A percentile compares a stretch with the other conserved stretches of the same genome.
These are phyloP conservation scores for Pyrrhia umbra DNA, from an alignment of 2,888 invertebrate genomes.

Conservation along the genomic window DNA sequence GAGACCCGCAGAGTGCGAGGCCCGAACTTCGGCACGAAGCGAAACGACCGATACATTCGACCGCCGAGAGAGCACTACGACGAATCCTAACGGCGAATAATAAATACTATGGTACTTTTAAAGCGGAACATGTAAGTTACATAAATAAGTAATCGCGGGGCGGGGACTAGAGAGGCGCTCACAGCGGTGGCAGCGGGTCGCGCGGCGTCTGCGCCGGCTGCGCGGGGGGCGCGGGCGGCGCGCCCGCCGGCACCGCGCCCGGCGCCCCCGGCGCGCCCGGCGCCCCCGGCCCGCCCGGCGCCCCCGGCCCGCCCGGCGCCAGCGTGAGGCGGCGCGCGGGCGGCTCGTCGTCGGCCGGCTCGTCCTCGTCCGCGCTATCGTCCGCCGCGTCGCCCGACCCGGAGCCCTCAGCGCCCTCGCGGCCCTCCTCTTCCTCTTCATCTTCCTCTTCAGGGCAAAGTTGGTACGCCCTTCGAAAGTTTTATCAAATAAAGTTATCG, in stretches of 20 bases:
- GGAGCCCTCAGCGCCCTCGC: slow-evolving; percentile 74
- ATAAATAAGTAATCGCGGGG: slow-evolving; percentile 68
- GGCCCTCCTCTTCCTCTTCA: slow-evolving; percentile 84
- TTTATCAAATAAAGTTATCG: neutral
- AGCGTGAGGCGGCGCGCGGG: slow-evolving; percentile 63
- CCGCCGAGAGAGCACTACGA: slow-evolving; percentile 68
- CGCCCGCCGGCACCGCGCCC: slow-evolving; percentile 41
- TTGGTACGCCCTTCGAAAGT: slow-evolving; percentile 81
- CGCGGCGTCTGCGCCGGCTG: slow-evolving; percentile 49
- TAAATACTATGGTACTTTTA: slow-evolving; percentile 87
- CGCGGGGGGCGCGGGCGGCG: slow-evolving; percentile 46
- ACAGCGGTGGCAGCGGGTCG: slow-evolving; percentile 64
- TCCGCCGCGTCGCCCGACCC: slow-evolving; percentile 76
- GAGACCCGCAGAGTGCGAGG: slow-evolving; percentile 3
- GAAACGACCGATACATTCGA: slow-evolving; percentile 31
- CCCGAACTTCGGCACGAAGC: slow-evolving; percentile 13
- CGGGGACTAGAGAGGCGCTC: slow-evolving; percentile 68
- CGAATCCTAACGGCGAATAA: slow-evolving; percentile 80
- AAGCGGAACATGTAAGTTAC: slow-evolving; percentile 83
- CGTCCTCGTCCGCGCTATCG: slow-evolving; percentile 73
- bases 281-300: slow-evolving; percentile 44
- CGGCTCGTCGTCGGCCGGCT: slow-evolving; percentile 61
- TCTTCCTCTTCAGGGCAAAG: slow-evolving; percentile 87
- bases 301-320: slow-evolving; percentile 52
- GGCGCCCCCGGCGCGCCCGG: slow-evolving; percentile 46